Evolutionary conservation across 2,888 invertebrate genomes (phyloP), one percentile per base, ranked within the genome.

Genomic region (Elmis aenea): DNA sequence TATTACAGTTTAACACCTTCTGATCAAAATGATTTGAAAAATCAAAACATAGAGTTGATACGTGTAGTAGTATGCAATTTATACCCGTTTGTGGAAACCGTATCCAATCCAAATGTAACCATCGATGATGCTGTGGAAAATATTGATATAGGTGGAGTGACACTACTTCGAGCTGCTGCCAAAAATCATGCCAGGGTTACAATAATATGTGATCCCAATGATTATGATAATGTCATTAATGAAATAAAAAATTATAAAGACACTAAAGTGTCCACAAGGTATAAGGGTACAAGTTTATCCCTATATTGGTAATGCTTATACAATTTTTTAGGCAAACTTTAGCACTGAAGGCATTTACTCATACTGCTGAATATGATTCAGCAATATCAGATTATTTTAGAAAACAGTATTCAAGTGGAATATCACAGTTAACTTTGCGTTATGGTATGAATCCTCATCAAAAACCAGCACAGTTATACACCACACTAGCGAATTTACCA

Each of bases 371-470:
- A 35, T 99, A 99, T 64, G 97, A 99, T 67, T 76, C 80, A 33
- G 89, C 92, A 21, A 97, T 99, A 54, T 85, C 94, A 0, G 89
- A 95, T 63, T 97, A 92, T 63, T 95, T 96, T 74, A 83, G 96
- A 6, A 86, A 86, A 60, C 83, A 93, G 63, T 96, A 88, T 66
- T 85, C 88, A 1, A 66, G 74, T 2, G 83, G 82, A 2, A 71
- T 76, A 2, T 81, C 91, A 0, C 93, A 93, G 61, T 60, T 95
- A 29, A 82, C 86, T 1, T 71, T 96, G 26, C 78, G 95, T 56
- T 97, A 99, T 68, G 97, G 84, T 33, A 95, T 95, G 91, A 97
- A 97, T 69, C 97, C 97, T 0, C 97, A 97, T 63, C 97, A 97
- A 64, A 92, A 91, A 62, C 94, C 94, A 1, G 95, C 95, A 0